Evolutionary conservation across 1,140 invertebrate genomes (phyloP), one percentile per base, ranked within the genome.

Genomic region (Atopsyche davidsoni): DNA sequence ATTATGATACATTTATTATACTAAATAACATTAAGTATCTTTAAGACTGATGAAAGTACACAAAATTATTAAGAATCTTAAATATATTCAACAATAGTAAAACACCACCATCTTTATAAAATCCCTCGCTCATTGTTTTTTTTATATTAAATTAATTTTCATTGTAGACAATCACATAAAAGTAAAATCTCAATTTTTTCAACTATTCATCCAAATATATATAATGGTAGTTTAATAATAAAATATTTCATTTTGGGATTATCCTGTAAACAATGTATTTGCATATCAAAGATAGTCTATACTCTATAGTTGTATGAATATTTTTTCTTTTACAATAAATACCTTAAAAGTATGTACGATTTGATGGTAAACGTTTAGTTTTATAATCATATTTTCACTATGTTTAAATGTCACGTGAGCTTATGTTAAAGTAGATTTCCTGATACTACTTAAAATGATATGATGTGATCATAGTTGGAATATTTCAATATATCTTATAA

Each of bases 361-460:
- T 9, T 16, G 10, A 25, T 3, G 4, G 23, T 16, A n/a, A 9
- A 2, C 1, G n/a, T n/a, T n/a, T n/a, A n/a, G n/a, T n/a, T n/a
- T n/a, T n/a, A n/a, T n/a, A n/a, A n/a, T n/a, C n/a, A n/a, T n/a
- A n/a, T n/a, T n/a, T n/a, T n/a, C n/a, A n/a, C n/a, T n/a, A n/a
- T n/a, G n/a, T n/a, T n/a, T n/a, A n/a, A n/a, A n/a, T n/a, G n/a
- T 31, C 6, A 14, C 2, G 16, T 34, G 39, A 46, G 22, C 52
- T 49, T 46, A 54, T 18, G 34, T 51, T 40, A 23, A 56, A 56
- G 48, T 55, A 46, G 31, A 39, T 34, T 49, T 28, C 16, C 32
- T 39, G 28, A 23, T 13, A 43, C 54, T 57, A 57, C 54, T 52
- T 57, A 57, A 57, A 57, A 57, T 57, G 54, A 57, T 57, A 57